Evolutionary conservation across 1,140 invertebrate species (phyloP), one percentile per base, ranked within the genome.

Genomic region (Drosophila kikkawai): DNA sequence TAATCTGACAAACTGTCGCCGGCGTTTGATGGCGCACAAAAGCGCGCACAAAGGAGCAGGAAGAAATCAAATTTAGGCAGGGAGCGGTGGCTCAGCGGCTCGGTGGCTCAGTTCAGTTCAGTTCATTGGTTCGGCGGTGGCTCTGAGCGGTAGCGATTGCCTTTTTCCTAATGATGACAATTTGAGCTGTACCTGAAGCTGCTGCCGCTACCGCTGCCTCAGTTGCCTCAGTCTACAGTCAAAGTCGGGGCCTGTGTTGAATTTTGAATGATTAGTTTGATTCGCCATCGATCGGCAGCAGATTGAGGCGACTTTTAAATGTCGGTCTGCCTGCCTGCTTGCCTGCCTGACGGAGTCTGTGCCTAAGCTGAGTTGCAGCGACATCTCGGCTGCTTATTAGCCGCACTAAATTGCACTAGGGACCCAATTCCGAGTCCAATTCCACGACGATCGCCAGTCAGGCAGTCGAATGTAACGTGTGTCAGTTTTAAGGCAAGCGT

Each of bases 231-330:
- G 53, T 44, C 56, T 50, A 82, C 34, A 75, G 19, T 73, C 75
- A 83, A 75, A 77, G 70, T 75, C 83, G 86, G 73, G 57, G 85
- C 61, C 79, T 82, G 79, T 90, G 87, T 90, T 90, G 85, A 91
- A 85, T 91, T 91, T 91, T 91, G 90, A 91, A 91, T 91, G 90
- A 91, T 91, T 91, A 90, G 84, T 91, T 91, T 91, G 87, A 91
- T 86, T 87, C 87, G 86, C 79, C 59, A 82, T 75, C 87, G 80
- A 87, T 87, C 84, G 83, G 69, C 83, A 88, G 83, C 84, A 83
- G 83, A 87, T 88, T 85, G 85, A 90, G 85, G 70, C 80, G 86
- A 90, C 85, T 90, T 87, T 87, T 87, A 87, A 88, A 87, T 87
- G 83, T 81, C 80, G 82, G 64, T n/a, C 47, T n/a, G 47, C 8